A percentile compares a stretch with the other conserved stretches of the same genome.
These are phyloP conservation scores for Yponomeuta cagnagella DNA, from an alignment of 2,888 invertebrate species.

Conservation along the genomic window DNA sequence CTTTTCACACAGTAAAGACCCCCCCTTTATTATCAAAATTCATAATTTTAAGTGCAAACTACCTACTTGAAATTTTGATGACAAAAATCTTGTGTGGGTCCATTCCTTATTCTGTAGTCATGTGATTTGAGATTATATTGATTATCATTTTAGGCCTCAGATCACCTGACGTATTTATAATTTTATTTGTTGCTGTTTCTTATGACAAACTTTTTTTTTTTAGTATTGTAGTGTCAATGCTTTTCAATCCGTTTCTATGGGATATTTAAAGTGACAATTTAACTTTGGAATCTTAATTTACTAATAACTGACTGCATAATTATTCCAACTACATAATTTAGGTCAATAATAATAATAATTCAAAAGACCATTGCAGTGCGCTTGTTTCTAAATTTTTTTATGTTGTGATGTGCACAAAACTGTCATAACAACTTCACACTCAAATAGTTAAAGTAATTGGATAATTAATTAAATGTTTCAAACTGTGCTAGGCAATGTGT, in stretches of 20 bases:
- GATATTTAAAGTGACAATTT: background rate
- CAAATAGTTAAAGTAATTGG: conserved; percentile 11
- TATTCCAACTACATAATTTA: conserved; percentile 7
- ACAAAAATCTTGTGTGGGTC: background rate
- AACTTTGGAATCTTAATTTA: background rate
- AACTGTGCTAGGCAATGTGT: conserved; percentile 32
- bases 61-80: background rate
- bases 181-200: background rate
- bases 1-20: conserved; percentile 16
- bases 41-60: background rate
- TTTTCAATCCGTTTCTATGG: background rate
- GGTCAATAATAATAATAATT: conserved; percentile 12
- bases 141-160: background rate
- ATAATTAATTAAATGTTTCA: conserved; percentile 10
- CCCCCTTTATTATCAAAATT: background rate
- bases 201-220: background rate
- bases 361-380: conserved; percentile 28
- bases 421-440: background rate
- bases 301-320: conserved; percentile 3
- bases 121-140: background rate
- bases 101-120: background rate
- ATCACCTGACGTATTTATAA: background rate
- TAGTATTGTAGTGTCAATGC: background rate
- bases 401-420: conserved; percentile 49
- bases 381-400: conserved; percentile 27